Conservation (phyloP, 2,888 invertebrate genomes). For the Lithosia quadra region DNA sequence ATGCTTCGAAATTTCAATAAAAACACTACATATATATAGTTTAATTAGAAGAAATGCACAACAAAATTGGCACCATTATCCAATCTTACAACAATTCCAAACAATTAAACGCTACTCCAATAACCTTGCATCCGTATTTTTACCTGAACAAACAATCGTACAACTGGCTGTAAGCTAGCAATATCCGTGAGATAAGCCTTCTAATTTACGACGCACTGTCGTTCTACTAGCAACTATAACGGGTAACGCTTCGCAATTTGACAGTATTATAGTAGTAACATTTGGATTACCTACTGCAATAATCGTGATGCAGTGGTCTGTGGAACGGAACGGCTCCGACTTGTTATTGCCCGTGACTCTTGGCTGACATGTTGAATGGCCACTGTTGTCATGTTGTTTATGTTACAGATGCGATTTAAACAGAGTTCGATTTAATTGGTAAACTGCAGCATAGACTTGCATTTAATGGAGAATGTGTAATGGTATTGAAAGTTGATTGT, state of each 20-base stretch:
- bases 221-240: conserved; percentile 37
- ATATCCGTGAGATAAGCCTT: conserved; percentile 51
- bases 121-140: conserved; percentile 36
- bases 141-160: conserved; percentile 26
- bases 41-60: background rate
- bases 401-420: conserved; percentile 5
- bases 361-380: conserved; percentile 27
- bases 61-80: background rate
- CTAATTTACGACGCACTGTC: conserved; percentile 48
- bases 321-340: conserved; percentile 34
- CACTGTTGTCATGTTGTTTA: conserved; percentile 14
- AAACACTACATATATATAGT: background rate
- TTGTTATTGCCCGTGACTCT: conserved; percentile 28
- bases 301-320: conserved; percentile 48
- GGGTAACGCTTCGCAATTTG: conserved; percentile 45
- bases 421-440: conserved; percentile 3
- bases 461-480: background rate
- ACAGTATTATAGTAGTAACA: conserved; percentile 51
- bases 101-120: background rate
- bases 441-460: background rate
- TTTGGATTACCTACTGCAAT: conserved; percentile 49
- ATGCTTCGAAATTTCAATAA: background rate
- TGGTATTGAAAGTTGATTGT: no score
- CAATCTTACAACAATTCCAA: conserved; percentile 4
- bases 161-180: conserved; percentile 39